Evolutionary conservation across 2,113 vertebrate species (phyloP).

Genomic region (Charina bottae): DNA sequence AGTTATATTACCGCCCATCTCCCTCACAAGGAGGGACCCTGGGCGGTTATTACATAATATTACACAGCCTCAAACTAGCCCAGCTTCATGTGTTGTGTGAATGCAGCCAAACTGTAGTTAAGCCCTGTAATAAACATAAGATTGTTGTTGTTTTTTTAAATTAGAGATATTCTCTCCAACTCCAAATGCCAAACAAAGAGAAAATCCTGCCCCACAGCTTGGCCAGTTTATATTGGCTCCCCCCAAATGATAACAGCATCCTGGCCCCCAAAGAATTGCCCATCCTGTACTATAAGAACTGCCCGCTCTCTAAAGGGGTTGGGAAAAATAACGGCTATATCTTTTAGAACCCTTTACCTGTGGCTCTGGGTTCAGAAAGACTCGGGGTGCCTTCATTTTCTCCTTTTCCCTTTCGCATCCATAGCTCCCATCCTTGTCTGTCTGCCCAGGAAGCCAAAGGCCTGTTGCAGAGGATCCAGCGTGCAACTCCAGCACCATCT

Average conservation of each 20-base stretch:
- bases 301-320: too few species aligned
- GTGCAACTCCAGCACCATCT: neutral
- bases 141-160: neutral
- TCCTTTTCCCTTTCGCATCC: neutral
- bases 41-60: too few species aligned
- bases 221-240: neutral
- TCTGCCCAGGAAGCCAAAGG: neutral
- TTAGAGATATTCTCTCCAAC: neutral
- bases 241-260: neutral
- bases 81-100: neutral
- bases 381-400: neutral
- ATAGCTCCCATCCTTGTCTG: neutral
- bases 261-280: neutral
- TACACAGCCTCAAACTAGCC: neutral
- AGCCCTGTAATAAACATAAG: neutral
- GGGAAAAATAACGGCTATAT: too few species aligned
- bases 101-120: neutral
- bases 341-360: too few species aligned
- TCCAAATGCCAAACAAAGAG: neutral
- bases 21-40: too few species aligned
- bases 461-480: neutral
- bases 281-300: neutral
- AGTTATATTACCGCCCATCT: too few species aligned
- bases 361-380: neutral
- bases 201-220: neutral